Base-by-base conservation (phyloP, 2,113 vertebrate genomes). In the Sula dactylatra region DNA sequence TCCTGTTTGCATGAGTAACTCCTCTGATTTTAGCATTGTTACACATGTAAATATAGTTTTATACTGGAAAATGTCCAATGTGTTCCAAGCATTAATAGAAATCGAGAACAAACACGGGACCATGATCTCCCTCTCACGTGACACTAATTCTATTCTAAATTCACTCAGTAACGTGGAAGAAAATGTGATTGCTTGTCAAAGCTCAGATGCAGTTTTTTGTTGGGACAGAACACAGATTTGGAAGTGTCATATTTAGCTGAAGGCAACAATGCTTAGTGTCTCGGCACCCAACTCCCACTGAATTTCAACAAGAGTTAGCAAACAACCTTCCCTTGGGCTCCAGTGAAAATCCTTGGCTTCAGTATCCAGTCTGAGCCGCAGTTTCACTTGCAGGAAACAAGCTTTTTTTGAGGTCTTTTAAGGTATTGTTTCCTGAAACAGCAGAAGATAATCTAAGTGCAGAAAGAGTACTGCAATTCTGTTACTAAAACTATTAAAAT, bases 261-360 rank as follows among this genome's bases (percentile, higher is more conserved):
- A 88, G 87, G 94, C 95, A 95, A 80, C 4, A 20, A 90, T 82
- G 92, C 74, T 91, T 74, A 82, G 87, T 80, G 78, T 97, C 59
- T 94, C 84, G 59, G 89, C 87, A 90, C 91, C 95, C 87, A 97
- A 12, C 84, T 96, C 86, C 81, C 82, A 73, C 91, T 78, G 92
- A 73, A 94, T 95, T 96, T 88, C 97, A 95, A 64, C 71, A 82
- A 88, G 92, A 94, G 79, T 74, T 94, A 92, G 67, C 64, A 67
- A 94, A 93, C 94, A 96, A 92, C 92, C 90, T 97, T 96, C 93
- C 96, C 95, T 79, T 94, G 88, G 92, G 88, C 90, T 88, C 58
- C 93, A 88, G 50, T 71, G 88, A 92, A 93, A 96, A 95, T 79
- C 87, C 87, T 69, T 80, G 36, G 73, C 82, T 88, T 50, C n/a